phyloP scores from a whole-genome alignment of 1,140 invertebrate genomes.

The Drosophila rhopaloa region DNA sequence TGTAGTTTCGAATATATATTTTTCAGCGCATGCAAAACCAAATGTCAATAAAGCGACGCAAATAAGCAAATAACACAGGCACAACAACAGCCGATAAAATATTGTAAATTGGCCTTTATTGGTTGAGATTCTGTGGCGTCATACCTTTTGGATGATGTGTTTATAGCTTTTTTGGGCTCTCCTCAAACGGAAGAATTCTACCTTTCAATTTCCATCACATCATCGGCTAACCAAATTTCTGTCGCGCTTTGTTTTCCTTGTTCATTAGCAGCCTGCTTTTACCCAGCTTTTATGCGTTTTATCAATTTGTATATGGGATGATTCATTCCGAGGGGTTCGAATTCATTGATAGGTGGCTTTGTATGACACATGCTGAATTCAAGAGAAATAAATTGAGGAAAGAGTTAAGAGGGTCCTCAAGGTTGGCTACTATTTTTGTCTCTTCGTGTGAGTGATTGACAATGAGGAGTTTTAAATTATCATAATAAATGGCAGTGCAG shows the following conservation, averaged over 20 bases:
- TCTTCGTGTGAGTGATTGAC: neutral
- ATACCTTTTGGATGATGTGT: slow-evolving; percentile 16
- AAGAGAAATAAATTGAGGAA: slow-evolving; percentile 30
- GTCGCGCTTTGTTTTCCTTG: slow-evolving; percentile 21
- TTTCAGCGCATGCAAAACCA: slow-evolving; percentile 19
- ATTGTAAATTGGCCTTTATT: slow-evolving; percentile 61
- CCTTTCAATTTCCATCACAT: slow-evolving; percentile 8
- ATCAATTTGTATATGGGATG: slow-evolving; percentile 55
- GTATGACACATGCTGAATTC: slow-evolving; percentile 52
- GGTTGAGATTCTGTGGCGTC: slow-evolving; percentile 39
- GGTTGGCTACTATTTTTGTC: slow-evolving; percentile 16
- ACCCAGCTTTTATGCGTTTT: slow-evolving; percentile 39
- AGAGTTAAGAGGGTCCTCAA: slow-evolving; percentile 28
- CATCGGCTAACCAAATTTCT: slow-evolving; percentile 11
- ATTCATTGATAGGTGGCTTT: slow-evolving; percentile 9
- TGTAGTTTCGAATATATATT: slow-evolving; percentile 15
- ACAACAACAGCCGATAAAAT: slow-evolving; percentile 32
- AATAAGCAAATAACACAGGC: slow-evolving; percentile 29
- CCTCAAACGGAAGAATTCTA: slow-evolving; percentile 21
- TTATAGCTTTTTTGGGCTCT: slow-evolving; percentile 7
- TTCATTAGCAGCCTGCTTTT: slow-evolving; percentile 38
- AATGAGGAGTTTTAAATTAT: neutral
- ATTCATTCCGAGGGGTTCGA: slow-evolving; percentile 34
- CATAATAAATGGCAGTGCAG: neutral
- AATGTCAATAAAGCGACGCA: slow-evolving; percentile 45